phyloP scores from a whole-genome alignment of 1,140 invertebrate species.

The Lasaia peninsularis region DNA sequence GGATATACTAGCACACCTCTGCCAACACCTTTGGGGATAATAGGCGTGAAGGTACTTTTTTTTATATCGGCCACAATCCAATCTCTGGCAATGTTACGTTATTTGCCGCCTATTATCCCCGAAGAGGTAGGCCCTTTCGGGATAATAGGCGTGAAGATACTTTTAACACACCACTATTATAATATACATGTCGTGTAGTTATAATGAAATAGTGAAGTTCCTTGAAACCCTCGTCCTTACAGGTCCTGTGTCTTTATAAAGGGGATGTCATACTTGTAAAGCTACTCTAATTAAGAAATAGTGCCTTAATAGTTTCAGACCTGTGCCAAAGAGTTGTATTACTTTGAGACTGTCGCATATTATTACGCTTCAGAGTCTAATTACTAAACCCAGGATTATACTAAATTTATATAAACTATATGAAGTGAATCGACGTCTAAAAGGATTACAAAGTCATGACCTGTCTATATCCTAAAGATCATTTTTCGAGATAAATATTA shows the following conservation, averaged over 20 bases:
- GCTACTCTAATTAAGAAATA: slow-evolving; percentile 8
- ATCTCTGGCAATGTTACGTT: too few species aligned
- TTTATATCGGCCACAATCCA: too few species aligned
- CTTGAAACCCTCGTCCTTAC: slow-evolving; percentile 1
- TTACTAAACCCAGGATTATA: not conserved
- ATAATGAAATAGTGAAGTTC: too few species aligned
- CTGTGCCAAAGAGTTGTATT: not conserved
- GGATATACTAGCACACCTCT: too few species aligned
- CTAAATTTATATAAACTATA: slow-evolving; percentile 1
- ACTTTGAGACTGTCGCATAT: slow-evolving; percentile 9
- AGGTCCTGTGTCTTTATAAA: slow-evolving; percentile 4
- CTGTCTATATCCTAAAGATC: not conserved
- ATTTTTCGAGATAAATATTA: not conserved
- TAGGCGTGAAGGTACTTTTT: too few species aligned
- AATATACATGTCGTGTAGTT: too few species aligned
- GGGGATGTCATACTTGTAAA: slow-evolving; percentile 4
- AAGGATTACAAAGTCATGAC: not conserved
- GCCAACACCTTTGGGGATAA: too few species aligned
- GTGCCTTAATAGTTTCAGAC: slow-evolving; percentile 3
- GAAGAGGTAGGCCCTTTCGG: too few species aligned
- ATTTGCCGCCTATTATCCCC: too few species aligned
- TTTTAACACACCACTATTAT: too few species aligned
- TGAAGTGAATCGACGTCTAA: not conserved
- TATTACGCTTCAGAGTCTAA: not conserved
- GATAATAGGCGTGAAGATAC: too few species aligned